A percentile compares a stretch with the other conserved stretches of the same genome.
Evolutionary conservation across 2,797 vertebrate species (phyloP).

Genomic region (Clarias laeviceps): DNA sequence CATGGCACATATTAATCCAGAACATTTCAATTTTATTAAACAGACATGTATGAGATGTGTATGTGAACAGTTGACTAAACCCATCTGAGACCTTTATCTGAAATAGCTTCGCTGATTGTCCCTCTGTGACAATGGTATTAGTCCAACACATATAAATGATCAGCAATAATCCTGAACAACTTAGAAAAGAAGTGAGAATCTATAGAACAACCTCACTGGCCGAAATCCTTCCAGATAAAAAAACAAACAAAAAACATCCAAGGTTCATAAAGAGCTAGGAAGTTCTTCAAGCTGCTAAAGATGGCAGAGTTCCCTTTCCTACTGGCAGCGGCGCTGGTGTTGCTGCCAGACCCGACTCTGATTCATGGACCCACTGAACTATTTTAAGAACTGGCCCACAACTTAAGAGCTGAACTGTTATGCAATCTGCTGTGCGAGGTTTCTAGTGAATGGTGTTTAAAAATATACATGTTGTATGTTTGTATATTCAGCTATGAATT

Average conservation of each 20-base stretch:
- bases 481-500: conserved; percentile 2
- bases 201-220: not conserved
- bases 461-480: not conserved
- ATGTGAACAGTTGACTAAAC: not conserved
- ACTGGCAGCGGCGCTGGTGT: not conserved
- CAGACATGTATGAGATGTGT: not conserved
- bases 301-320: conserved; percentile 15
- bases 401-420: not conserved
- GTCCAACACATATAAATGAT: not conserved
- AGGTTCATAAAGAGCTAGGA: not conserved
- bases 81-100: not conserved
- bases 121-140: not conserved
- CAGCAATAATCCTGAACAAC: conserved; percentile 19
- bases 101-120: no score
- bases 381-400: conserved; percentile 2
- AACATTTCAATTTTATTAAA: not conserved
- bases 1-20: not conserved
- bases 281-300: not conserved
- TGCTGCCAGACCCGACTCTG: not conserved
- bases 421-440: not conserved
- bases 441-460: not conserved
- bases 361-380: conserved; percentile 5
- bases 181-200: not conserved
- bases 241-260: no score
- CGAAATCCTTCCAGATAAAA: not conserved